Conservation (phyloP, 2,888 invertebrate genomes). For the Scaptomyza tumidula region DNA sequence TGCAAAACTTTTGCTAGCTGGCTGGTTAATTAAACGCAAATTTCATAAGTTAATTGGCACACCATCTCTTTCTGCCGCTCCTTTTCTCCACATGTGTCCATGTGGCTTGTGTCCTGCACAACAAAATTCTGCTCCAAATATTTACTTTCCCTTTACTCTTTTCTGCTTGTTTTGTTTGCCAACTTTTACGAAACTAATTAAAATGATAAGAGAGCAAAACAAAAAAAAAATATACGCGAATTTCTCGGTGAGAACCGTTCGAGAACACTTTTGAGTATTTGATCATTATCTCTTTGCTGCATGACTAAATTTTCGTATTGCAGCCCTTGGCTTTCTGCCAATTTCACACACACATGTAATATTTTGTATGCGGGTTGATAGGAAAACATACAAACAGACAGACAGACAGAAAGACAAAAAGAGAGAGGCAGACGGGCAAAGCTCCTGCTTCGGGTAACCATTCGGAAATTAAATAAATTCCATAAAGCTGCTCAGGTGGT, state of each 20-base stretch:
- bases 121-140: constrained; percentile 41
- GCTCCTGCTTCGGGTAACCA: constrained; percentile 9
- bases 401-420: background rate
- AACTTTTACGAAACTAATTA: constrained; percentile 76
- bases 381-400: background rate
- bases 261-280: constrained; percentile 31
- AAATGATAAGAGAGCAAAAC: constrained; percentile 64
- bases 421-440: background rate
- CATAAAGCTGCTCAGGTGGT: constrained; percentile 41
- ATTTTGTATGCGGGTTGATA: constrained; percentile 21
- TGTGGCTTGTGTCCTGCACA: constrained; percentile 40
- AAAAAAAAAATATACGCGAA: constrained; percentile 17
- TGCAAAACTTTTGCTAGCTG: constrained; percentile 11
- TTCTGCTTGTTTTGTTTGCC: constrained; percentile 48
- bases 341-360: background rate
- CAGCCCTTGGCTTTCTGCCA: constrained; percentile 16
- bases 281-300: constrained; percentile 49
- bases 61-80: background rate
- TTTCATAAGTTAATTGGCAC: constrained; percentile 44
- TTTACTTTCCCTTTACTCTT: constrained; percentile 8
- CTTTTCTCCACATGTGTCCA: constrained; percentile 22
- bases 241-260: constrained; percentile 21
- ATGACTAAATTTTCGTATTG: constrained; percentile 38
- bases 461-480: constrained; percentile 76
- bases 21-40: constrained; percentile 33